phyloP scores from a whole-genome alignment of 2,797 vertebrate species.

The Oreochromis grahami region DNA sequence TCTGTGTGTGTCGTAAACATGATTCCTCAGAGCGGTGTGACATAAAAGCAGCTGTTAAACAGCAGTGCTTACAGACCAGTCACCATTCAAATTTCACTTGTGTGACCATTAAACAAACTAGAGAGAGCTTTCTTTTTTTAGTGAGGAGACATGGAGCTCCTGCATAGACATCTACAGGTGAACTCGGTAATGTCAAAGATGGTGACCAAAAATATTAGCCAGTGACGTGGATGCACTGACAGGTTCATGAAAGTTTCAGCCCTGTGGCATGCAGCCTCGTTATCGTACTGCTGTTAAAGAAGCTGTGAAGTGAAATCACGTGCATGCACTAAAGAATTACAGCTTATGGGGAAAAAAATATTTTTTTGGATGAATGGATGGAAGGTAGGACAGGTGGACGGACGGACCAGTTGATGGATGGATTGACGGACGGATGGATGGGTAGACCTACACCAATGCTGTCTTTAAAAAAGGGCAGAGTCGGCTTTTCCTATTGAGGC shows the following conservation, averaged over 20 bases:
- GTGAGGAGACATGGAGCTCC: not conserved
- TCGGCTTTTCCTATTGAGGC: too few relatives aligned
- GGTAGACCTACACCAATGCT: too few relatives aligned
- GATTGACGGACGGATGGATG: too few relatives aligned
- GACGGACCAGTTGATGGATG: too few relatives aligned
- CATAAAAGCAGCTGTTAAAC: not conserved
- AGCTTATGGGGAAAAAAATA: accelerated
- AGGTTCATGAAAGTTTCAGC: not conserved
- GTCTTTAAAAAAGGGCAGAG: too few relatives aligned
- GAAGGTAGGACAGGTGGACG: too few relatives aligned
- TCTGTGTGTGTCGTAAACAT: not conserved
- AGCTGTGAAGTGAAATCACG: accelerated
- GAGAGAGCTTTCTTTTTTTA: not conserved
- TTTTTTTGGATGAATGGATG: not conserved
- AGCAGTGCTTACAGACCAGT: not conserved
- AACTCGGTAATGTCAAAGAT: not conserved
- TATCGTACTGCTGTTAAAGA: accelerated
- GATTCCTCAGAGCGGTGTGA: not conserved
- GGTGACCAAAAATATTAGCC: not conserved
- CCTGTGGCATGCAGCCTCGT: not conserved
- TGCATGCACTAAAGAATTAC: accelerated
- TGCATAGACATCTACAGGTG: not conserved
- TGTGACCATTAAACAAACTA: not conserved
- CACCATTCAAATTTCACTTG: not conserved
- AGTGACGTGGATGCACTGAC: not conserved